These are phyloP conservation scores for Drepana arcuata DNA, from an alignment of 1,140 invertebrate genomes.

Conservation along the genomic window DNA sequence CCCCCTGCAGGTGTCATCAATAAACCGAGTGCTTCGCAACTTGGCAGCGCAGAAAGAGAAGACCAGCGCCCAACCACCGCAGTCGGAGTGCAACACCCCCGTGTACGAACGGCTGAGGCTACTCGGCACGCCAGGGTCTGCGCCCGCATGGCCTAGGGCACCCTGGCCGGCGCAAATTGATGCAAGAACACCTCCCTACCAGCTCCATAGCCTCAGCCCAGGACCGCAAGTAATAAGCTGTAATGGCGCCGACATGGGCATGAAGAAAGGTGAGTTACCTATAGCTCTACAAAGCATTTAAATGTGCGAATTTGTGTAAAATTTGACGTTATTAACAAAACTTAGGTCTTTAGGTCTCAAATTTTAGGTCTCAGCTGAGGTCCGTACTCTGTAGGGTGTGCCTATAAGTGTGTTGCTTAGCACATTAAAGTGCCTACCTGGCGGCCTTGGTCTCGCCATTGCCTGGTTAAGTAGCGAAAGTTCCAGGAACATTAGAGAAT, in stretches of 20 bases:
- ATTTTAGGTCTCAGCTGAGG: too few relatives aligned
- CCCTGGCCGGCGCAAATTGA: slow-evolving; percentile 56
- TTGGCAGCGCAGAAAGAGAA: slow-evolving; percentile 93
- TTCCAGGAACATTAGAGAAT: too few relatives aligned
- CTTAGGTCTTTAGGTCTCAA: too few relatives aligned
- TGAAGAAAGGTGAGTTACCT: slow-evolving; percentile 57
- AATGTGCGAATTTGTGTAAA: too few relatives aligned
- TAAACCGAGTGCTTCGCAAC: slow-evolving; percentile 96
- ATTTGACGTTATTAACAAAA: too few relatives aligned
- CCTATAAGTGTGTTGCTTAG: too few relatives aligned
- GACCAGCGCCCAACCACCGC: slow-evolving; percentile 57
- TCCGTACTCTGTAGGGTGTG: too few relatives aligned
- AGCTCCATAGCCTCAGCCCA: slow-evolving; percentile 54
- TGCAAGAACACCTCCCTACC: slow-evolving; percentile 51
- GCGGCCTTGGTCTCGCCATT: too few relatives aligned
- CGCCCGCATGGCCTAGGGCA: slow-evolving; percentile 47
- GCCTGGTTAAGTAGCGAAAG: too few relatives aligned
- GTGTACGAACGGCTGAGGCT: slow-evolving; percentile 57
- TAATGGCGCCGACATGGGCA: slow-evolving; percentile 45
- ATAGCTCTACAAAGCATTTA: too few relatives aligned
- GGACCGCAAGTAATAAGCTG: slow-evolving; percentile 52
- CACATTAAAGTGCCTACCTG: too few relatives aligned
- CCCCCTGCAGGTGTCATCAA: slow-evolving; percentile 97
- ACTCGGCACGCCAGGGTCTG: slow-evolving; percentile 75
- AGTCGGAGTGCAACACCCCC: slow-evolving; percentile 43